Evolutionary conservation across 2,888 invertebrate species (phyloP).

Genomic region (Eupelmus urozonus): DNA sequence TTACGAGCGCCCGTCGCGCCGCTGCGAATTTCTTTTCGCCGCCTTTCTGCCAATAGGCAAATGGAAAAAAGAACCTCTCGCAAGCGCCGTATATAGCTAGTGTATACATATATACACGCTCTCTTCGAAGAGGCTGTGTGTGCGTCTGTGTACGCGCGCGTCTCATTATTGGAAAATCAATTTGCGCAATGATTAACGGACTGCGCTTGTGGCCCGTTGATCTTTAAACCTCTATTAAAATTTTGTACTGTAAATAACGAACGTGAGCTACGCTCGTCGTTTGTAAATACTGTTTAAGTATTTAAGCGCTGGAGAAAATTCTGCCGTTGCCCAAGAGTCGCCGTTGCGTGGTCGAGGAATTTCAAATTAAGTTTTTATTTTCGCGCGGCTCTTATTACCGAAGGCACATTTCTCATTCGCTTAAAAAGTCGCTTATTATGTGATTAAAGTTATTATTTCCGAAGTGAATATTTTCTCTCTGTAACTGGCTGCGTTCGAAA

Average conservation of each 20-base stretch:
- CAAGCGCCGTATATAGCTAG: no score
- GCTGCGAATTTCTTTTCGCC: constrained; percentile 26
- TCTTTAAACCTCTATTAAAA: constrained; percentile 30
- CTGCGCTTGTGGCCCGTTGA: constrained; percentile 18
- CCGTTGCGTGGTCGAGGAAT: constrained; percentile 4
- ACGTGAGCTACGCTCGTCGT: not conserved
- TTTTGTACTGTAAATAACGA: constrained; percentile 35
- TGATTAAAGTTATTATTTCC: constrained; percentile 3
- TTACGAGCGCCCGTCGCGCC: constrained; percentile 61
- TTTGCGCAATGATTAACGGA: constrained; percentile 50
- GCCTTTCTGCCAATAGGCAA: constrained; percentile 43
- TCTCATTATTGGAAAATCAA: constrained; percentile 55
- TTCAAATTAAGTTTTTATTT: constrained; percentile 34
- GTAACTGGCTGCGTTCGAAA: not conserved
- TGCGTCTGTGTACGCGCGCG: constrained; percentile 13
- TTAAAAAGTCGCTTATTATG: not conserved
- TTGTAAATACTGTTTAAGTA: constrained; percentile 12
- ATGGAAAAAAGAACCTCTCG: constrained; percentile 45
- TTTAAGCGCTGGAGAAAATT: constrained; percentile 6
- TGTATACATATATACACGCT: no score
- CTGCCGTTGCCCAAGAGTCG: constrained; percentile 24
- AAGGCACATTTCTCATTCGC: constrained; percentile 5
- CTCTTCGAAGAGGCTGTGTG: not conserved
- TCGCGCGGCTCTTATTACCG: constrained; percentile 9
- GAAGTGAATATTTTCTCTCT: not conserved